Base-by-base conservation (phyloP, 2,888 invertebrate genomes). In the Heteromyza rotundicornis region DNA sequence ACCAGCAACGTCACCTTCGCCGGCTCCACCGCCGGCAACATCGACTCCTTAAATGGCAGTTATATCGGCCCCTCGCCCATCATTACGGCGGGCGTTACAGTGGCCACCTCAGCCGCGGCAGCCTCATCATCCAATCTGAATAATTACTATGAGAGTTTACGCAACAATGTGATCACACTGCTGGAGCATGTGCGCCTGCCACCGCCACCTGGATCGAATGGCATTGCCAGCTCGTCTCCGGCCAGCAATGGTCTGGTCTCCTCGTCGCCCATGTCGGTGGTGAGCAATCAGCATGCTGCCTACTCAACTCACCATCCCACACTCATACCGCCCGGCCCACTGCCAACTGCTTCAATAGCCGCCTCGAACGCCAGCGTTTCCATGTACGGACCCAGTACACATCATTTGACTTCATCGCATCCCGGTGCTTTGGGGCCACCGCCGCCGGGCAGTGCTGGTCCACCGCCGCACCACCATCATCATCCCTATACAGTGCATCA, bases 121-220 rank as follows among this genome's bases (percentile, higher is more conserved):
- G 17, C 65, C 20, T 27, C 59, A 1, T 24, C 53, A 8, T 90
- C 89, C 84, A 93, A 94, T 83, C 86, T 96, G 69, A 94, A 92
- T 82, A 94, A 95, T 80, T 96, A 96, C 84, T 95, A 95, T 84
- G 95, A 95, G 84, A 94, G 94, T 77, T 86, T 96, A 72, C 89
- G 94, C 66, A 94, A 94, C 83, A 96, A 96, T 84, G 94, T 96
- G 79, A 95, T 96, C 79, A 92, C 94, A 35, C 84, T 95, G 74
- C 84, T 96, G 81, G 95, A 95, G 82, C 94, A 95, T 84, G 94
- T 95, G 67, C 88, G 94, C 73, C 88, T 95, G 76, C 95, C 95
- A 17, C 78, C 80, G 23, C 77, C 77, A 20, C 73, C 77, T 12
- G 71, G 66, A n/a, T 51, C 60, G 7, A 57, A 40, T 35, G 50